Conservation (phyloP, 2,113 vertebrate genomes). For the Phoenicopterus ruber region DNA sequence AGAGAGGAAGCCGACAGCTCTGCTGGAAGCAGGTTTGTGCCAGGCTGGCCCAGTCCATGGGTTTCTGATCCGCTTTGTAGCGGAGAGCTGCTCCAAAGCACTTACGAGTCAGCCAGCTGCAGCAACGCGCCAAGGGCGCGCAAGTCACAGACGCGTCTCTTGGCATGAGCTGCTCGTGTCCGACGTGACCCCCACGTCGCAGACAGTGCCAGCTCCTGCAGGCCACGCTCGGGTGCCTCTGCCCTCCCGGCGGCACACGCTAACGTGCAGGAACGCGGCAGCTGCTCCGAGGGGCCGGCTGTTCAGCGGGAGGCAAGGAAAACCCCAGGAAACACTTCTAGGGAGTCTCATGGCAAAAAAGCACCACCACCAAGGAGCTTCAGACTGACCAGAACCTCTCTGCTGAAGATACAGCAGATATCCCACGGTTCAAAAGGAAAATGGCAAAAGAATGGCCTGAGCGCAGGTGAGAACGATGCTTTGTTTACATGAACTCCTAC, state of each 20-base stretch:
- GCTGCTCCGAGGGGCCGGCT: not conserved
- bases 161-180: accelerated
- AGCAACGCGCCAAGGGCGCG: accelerated
- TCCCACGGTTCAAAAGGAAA: not conserved
- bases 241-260: accelerated
- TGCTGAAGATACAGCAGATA: not conserved
- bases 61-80: not conserved
- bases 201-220: not conserved
- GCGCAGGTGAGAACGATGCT: not conserved
- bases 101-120: not conserved
- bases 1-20: not conserved
- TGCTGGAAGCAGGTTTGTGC: not conserved
- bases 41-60: accelerated
- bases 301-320: not conserved
- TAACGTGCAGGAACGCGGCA: accelerated
- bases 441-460: not conserved
- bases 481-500: not conserved
- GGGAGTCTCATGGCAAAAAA: not conserved
- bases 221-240: not conserved
- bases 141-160: not conserved
- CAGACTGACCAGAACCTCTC: not conserved
- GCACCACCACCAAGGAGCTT: not conserved
- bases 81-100: not conserved
- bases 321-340: too few species aligned
- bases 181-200: not conserved